These are phyloP conservation scores for Adineta ricciae DNA, from an alignment of 2,888 invertebrate species.

Conservation along the genomic window DNA sequence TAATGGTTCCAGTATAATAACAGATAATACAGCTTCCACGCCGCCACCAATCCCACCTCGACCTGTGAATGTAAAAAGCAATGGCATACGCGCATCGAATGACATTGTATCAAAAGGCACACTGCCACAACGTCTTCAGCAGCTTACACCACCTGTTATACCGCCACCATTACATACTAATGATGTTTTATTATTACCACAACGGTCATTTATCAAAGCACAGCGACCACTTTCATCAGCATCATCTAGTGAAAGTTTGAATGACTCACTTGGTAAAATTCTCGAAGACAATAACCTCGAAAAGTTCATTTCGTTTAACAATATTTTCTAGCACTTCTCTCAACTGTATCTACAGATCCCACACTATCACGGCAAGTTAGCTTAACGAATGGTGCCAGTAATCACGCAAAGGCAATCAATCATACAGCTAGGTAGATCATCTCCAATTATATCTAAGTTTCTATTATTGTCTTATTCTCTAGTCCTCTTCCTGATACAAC, in stretches of 20 bases:
- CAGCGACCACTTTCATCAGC: neutral
- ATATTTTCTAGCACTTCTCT: neutral
- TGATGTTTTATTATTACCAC: neutral
- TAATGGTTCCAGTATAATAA: neutral
- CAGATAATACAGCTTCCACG: neutral
- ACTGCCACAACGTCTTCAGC: neutral
- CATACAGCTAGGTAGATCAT: neutral
- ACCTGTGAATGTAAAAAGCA: neutral
- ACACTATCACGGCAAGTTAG: neutral
- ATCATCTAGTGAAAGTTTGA: constrained; percentile 13
- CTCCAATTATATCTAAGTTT: too few species aligned
- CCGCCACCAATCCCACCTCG: constrained; percentile 23
- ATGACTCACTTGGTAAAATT: neutral
- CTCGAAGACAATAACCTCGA: neutral
- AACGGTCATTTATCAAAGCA: neutral
- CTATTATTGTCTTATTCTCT: neutral
- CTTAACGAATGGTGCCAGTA: neutral
- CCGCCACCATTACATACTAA: neutral
- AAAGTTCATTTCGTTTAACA: neutral
- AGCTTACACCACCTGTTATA: neutral
- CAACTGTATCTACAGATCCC: neutral
- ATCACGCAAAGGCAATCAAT: neutral
- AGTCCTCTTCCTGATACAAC: neutral
- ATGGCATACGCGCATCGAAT: neutral
- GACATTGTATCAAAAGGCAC: neutral